Percentiles rank a stretch among this genome's conserved stretches.
phyloP scores from a whole-genome alignment of 1,140 invertebrate genomes.

The Pogonus chalceus region DNA sequence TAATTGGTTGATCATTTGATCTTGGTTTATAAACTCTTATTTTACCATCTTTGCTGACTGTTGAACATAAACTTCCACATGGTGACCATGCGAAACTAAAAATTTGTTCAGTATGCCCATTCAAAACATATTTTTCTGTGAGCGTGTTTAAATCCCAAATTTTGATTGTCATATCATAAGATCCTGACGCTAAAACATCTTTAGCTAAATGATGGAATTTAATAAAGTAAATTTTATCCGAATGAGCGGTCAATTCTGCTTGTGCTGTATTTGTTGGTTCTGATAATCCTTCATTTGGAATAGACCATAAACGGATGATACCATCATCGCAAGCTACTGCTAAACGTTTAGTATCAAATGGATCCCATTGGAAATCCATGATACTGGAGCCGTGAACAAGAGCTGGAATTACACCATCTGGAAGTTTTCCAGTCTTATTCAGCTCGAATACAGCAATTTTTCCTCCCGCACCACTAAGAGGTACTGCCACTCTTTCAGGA shows the following conservation, averaged over 20 bases:
- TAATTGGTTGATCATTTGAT: constrained; percentile 50
- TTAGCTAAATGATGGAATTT: constrained; percentile 82
- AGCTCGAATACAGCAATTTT: constrained; percentile 82
- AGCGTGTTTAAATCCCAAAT: constrained; percentile 63
- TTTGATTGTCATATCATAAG: constrained; percentile 82
- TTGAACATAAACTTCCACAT: constrained; percentile 73
- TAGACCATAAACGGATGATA: constrained; percentile 76
- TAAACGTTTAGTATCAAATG: constrained; percentile 69
- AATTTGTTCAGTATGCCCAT: constrained; percentile 73
- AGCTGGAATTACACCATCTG: constrained; percentile 74
- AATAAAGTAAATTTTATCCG: constrained; percentile 85
- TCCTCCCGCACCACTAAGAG: constrained; percentile 77
- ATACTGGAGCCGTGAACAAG: constrained; percentile 78
- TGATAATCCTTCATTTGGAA: constrained; percentile 47
- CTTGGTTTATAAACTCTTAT: constrained; percentile 74
- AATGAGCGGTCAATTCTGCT: constrained; percentile 55
- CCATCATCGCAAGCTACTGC: constrained; percentile 86
- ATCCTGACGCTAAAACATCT: constrained; percentile 74
- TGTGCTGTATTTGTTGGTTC: constrained; percentile 59
- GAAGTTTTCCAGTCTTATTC: constrained; percentile 62
- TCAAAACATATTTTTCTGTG: constrained; percentile 43
- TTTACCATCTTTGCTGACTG: constrained; percentile 81
- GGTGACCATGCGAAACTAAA: constrained; percentile 87
- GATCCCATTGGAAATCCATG: constrained; percentile 91
- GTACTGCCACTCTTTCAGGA: constrained; percentile 71